These are phyloP conservation scores for Alloscopus bannaensis DNA, from an alignment of 2,888 invertebrate genomes.

Conservation along the genomic window DNA sequence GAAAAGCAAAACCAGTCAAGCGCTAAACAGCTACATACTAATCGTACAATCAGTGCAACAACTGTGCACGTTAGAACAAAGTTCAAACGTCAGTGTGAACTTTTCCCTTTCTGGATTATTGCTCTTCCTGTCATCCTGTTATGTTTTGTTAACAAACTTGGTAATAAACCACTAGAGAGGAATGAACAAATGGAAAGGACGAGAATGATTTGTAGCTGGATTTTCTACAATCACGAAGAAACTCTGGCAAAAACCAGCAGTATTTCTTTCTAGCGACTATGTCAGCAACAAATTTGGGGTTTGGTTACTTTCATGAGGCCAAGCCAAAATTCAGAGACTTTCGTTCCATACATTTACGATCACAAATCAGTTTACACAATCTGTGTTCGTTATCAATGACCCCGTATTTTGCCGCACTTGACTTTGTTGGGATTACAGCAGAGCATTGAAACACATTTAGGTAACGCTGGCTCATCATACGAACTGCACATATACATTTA, in stretches of 20 bases:
- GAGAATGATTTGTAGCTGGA: constrained; percentile 52
- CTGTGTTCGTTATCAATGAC: too few relatives aligned
- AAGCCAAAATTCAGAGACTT: too few relatives aligned
- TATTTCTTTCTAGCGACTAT: background rate
- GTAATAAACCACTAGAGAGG: constrained; percentile 20
- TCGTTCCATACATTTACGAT: too few relatives aligned
- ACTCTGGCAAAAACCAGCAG: background rate
- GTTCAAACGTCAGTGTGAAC: constrained; percentile 54
- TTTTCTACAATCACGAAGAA: constrained; percentile 10
- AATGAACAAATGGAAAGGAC: constrained; percentile 4
- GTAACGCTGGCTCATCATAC: too few relatives aligned
- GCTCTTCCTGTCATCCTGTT: constrained; percentile 54
- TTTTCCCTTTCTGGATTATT: constrained; percentile 38
- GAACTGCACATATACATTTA: too few relatives aligned
- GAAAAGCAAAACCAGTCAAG: too few relatives aligned
- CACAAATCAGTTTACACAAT: too few relatives aligned
- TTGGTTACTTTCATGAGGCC: too few relatives aligned
- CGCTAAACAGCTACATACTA: too few relatives aligned
- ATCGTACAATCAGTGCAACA: constrained; percentile 26
- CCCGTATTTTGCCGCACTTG: too few relatives aligned
- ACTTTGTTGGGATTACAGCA: too few relatives aligned
- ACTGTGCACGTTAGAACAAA: constrained; percentile 12
- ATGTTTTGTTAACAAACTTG: constrained; percentile 36
- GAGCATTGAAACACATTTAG: too few relatives aligned
- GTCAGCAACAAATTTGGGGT: background rate